A percentile compares a stretch with the other conserved stretches of the same genome.
Evolutionary conservation across 2,888 invertebrate genomes (phyloP).

Genomic region (Auanema sp.): DNA sequence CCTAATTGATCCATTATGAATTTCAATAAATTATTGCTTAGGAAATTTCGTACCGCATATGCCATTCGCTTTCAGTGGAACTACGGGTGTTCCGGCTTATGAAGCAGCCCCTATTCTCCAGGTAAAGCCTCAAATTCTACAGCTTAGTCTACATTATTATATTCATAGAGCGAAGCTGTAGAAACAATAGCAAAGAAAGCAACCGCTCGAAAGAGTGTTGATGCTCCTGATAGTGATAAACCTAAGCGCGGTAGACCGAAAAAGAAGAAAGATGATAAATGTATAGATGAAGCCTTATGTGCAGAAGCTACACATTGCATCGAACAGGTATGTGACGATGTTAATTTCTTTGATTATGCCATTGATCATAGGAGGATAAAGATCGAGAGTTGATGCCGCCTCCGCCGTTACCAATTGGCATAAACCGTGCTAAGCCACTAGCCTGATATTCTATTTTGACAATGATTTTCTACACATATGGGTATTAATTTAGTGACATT

Average conservation of each 20-base stretch:
- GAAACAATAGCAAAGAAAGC: neutral
- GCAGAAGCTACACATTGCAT: conserved; percentile 33
- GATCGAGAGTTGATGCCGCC: conserved; percentile 54
- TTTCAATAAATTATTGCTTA: too few relatives aligned
- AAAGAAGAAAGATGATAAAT: conserved; percentile 46
- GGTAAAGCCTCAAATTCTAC: too few relatives aligned
- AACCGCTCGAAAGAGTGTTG: conserved; percentile 21
- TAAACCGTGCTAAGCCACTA: conserved; percentile 17
- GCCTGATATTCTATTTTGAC: conserved; percentile 6
- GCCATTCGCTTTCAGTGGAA: too few relatives aligned
- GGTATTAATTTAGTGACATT: too few relatives aligned
- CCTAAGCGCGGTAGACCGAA: conserved; percentile 46
- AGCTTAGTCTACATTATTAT: neutral
- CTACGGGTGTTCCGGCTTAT: too few relatives aligned
- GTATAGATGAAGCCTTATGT: conserved; percentile 39
- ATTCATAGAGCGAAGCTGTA: neutral
- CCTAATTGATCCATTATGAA: too few relatives aligned
- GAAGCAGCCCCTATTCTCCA: too few relatives aligned
- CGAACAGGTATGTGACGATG: conserved; percentile 23
- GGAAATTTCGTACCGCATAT: too few relatives aligned
- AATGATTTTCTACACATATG: too few relatives aligned
- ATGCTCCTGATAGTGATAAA: conserved; percentile 25
- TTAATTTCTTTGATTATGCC: neutral
- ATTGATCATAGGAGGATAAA: conserved; percentile 28
- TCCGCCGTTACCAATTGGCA: conserved; percentile 43